Evolutionary conservation across 2,113 vertebrate species (phyloP).

Genomic region (Catharus fuscescens): DNA sequence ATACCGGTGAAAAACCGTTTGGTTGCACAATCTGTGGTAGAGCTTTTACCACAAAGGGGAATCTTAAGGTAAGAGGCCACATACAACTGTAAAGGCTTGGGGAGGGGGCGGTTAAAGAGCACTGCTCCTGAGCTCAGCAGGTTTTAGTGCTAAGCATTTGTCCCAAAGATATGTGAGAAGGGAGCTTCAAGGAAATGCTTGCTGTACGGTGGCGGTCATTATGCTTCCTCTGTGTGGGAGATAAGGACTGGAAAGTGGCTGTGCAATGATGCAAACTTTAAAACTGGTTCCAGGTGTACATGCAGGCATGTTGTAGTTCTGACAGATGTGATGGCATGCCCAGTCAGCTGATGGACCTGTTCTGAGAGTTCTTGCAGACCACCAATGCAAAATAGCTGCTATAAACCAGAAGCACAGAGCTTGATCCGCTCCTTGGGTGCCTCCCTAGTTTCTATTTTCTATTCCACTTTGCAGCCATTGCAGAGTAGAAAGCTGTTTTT

Average conservation of each 20-base stretch:
- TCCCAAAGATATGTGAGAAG: not conserved
- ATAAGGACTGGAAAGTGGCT: not conserved
- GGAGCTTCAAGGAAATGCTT: not conserved
- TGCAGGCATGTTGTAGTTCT: not conserved
- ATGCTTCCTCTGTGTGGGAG: not conserved
- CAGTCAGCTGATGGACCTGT: not conserved
- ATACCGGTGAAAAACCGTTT: constrained; percentile 98
- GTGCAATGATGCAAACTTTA: not conserved
- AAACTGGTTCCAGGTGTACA: not conserved
- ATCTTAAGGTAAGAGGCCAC: constrained; percentile 92
- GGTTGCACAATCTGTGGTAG: constrained; percentile 98
- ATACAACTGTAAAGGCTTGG: constrained; percentile 41
- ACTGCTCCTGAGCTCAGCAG: not conserved
- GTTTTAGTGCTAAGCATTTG: not conserved
- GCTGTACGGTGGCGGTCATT: not conserved
- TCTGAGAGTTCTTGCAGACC: not conserved
- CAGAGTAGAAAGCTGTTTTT: not conserved
- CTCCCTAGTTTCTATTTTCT: not conserved
- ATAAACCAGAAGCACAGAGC: not conserved
- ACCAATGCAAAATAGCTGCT: not conserved
- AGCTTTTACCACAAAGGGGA: constrained; percentile 99
- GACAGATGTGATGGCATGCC: not conserved
- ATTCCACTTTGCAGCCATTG: not conserved
- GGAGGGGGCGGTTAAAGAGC: not conserved
- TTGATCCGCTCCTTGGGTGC: not conserved